Evolutionary conservation across 2,113 vertebrate species (phyloP), one percentile per base, ranked within the genome.

Genomic region (Solea senegalensis): DNA sequence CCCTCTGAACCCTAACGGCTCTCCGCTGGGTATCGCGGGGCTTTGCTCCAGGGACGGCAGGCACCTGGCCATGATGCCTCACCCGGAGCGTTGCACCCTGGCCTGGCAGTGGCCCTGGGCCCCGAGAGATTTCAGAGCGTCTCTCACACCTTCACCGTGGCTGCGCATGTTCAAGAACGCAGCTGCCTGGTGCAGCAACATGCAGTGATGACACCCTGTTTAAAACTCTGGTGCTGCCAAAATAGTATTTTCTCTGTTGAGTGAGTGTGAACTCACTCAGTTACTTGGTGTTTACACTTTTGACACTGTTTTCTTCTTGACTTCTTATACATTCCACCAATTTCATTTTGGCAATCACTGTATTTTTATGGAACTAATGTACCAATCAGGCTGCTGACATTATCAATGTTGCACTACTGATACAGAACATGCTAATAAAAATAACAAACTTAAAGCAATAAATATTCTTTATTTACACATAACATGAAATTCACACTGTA

Each of bases 31-130:
- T 0, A 72, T 94, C 0, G 96, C 96, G 0, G 96, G 95, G 0
- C 73, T 97, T 50, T 95, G 94, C 77, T 97, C 96, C 9, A 66
- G 16, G 0, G 95, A 97, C 0, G 96, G 96, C 1, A 94, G 95
- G 40, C 96, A 97, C 86, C 81, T 98, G 76, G 96, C 95, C 40
- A 90, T 95, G 89, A 98, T 98, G 96, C 96, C 96, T 0, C 96
- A 98, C 76, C 96, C 96, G 0, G 96, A 98, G 87, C 93, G 96
- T 7, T 93, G 94, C 2, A 95, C 96, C 65, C 84, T 95, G 49
- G 83, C 85, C n/a, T 97, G 96, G 96, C 96, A 97, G 85, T 97
- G 96, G 96, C 90, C 95, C 0, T 97, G 96, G 96, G 91, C 93
- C 41, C 94, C 95, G 0, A 70, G 68, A 9, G 67, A 83, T 58